Base-by-base conservation (phyloP, 2,797 vertebrate genomes). In the Delichon dasypus region DNA sequence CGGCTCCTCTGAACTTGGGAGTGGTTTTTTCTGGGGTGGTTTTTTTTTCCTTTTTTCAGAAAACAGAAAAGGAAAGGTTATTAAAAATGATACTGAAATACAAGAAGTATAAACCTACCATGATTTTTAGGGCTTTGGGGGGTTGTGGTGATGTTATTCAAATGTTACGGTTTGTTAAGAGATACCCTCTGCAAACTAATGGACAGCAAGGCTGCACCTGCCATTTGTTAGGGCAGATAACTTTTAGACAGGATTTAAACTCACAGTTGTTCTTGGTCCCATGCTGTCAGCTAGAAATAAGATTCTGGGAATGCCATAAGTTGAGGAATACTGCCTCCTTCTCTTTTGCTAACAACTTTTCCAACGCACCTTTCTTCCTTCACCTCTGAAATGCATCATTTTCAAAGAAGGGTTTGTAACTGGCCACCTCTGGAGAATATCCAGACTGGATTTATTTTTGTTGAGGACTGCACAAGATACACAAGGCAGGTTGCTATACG, bases 51-150 rank as follows among this genome's bases (percentile, higher is more conserved):
- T 75, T 72, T 82, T 21, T 32, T 18, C 47, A 81, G 54, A 81
- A 77, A 81, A 65, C 18, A 66, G 66, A 72, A 86, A 62, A 86
- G 27, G 27, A 81, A 60, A 15, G 4, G 29, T 73, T 90, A 78
- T 90, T 82, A 89, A 85, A 86, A 81, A 65, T 72, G 3, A 85
- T 89, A 87, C 77, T n/a, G 74, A 89, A 45, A 92, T 76, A 79
- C 66, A 92, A 90, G 48, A 92, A 90, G 66, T 76, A 79, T 18
- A 85, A 87, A 66, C 23, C 25, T 26, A 55, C 40, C 70, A 64
- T 62, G 55, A 78, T 75, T 91, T 90, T 73, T 34, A 74, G 50
- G 57, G 34, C 30, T 61, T 65, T 68, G 27, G 1, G 10, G 17
- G 13, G 16, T 40, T 88, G 29, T 82, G 54, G 42, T 66, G 73